Evolutionary conservation across 2,113 vertebrate species (phyloP), one percentile per base, ranked within the genome.

Genomic region (Dunckerocampus dactyliophorus): DNA sequence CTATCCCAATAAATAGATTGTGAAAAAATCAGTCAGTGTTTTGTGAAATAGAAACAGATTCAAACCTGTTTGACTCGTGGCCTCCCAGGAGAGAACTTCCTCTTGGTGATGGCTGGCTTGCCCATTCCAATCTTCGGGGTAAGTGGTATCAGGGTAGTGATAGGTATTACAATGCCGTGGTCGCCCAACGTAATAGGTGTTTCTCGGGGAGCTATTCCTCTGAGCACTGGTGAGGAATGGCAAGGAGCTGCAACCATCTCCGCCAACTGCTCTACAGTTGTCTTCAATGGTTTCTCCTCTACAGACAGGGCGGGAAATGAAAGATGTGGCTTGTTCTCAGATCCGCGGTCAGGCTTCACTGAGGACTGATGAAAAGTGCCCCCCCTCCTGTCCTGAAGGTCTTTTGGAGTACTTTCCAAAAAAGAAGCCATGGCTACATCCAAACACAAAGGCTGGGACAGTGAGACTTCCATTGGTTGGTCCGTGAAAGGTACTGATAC

Each of bases 121-220:
- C 97, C 97, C 97, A 99, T 99, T 85, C 97, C 97, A 15, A 98
- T 98, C 91, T 98, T 99, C 63, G 97, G 96, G 85, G 93, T 93
- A 79, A 97, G 91, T 19, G 95, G 90, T 85, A 98, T 88, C 57
- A 94, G 95, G 1, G 95, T 92, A 3, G 93, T 83, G 59, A 93
- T 92, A 83, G 86, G 84, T n/a, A 60, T 79, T 74, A 90, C 67
- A 79, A 89, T 77, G 88, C 53, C 54, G 88, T 88, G 74, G 50
- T 90, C 86, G 82, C 79, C 81, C 67, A 85, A 88, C 15, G 75
- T 67, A 13, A 88, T 93, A 50, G 85, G 69, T 16, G 71, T 14
- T 1, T 92, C 91, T 19, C 86, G 90, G 6, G 86, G 82, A 65
- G 88, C 74, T 47, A 88, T 80, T 62, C 90, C 93, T 68, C 66